Evolutionary conservation across 2,113 vertebrate species (phyloP).

Genomic region (Lagopus muta): DNA sequence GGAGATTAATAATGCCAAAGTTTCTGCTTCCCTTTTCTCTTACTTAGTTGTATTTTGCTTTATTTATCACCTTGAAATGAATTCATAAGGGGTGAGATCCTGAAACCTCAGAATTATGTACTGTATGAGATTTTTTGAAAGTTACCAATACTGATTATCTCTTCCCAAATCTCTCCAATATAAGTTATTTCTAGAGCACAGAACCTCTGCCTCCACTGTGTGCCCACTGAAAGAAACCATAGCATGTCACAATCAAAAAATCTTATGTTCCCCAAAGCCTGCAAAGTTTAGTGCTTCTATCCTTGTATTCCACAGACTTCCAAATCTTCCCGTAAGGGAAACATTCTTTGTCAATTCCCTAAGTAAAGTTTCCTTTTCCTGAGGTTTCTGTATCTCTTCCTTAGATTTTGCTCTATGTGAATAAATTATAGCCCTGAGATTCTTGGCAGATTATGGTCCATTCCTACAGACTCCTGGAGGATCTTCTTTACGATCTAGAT

Average conservation of each 20-base stretch:
- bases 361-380: conserved; percentile 22
- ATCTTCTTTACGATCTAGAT: neutral
- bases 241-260: neutral
- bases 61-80: neutral
- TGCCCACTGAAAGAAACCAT: neutral
- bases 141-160: neutral
- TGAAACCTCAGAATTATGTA: neutral
- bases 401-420: neutral
- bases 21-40: neutral
- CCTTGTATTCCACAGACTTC: conserved; percentile 7
- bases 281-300: neutral
- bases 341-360: conserved; percentile 9
- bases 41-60: neutral
- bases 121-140: neutral
- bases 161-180: neutral
- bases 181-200: neutral
- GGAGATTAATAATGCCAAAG: neutral
- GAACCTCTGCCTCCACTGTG: neutral
- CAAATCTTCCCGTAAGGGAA: conserved; percentile 9
- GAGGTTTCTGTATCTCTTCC: neutral
- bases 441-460: neutral
- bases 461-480: neutral
- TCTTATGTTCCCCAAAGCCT: neutral
- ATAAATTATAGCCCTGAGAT: neutral
- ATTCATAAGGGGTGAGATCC: neutral